Conservation (phyloP, 2,888 invertebrate species). For the Fragum whitleyi region DNA sequence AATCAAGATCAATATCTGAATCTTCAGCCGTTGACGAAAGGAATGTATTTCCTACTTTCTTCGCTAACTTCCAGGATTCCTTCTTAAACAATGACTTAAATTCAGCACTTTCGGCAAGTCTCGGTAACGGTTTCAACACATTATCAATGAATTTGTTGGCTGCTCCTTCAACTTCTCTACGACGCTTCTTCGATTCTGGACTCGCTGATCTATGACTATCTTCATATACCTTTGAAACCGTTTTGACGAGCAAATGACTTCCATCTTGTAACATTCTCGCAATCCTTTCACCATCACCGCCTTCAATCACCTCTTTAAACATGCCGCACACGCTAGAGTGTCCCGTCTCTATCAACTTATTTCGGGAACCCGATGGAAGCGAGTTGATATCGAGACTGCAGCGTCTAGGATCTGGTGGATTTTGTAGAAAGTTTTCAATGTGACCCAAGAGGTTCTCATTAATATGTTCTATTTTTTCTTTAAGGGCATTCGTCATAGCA, state of each 20-base stretch:
- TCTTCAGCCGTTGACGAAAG: background rate
- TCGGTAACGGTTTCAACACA: background rate
- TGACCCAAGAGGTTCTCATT: background rate
- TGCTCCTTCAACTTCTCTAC: background rate
- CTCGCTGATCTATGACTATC: background rate
- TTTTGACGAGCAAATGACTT: background rate
- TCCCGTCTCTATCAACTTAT: background rate
- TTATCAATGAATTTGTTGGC: background rate
- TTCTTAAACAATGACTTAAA: background rate
- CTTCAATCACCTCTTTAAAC: background rate
- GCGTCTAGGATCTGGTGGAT: constrained; percentile 1
- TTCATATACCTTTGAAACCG: background rate
- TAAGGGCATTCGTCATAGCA: background rate
- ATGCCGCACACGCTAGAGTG: background rate
- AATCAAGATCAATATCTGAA: background rate
- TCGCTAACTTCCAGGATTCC: background rate
- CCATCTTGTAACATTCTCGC: background rate
- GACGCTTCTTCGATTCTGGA: background rate
- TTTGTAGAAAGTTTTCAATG: background rate
- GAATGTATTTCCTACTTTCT: background rate
- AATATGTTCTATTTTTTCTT: background rate
- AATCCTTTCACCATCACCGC: background rate
- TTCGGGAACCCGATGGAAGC: background rate
- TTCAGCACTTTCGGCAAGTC: background rate
- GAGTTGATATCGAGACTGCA: background rate